Evolutionary conservation across 53 echinoderm and acorn worm species (phyloP).

Genomic region (Holothuria leucospilota): DNA sequence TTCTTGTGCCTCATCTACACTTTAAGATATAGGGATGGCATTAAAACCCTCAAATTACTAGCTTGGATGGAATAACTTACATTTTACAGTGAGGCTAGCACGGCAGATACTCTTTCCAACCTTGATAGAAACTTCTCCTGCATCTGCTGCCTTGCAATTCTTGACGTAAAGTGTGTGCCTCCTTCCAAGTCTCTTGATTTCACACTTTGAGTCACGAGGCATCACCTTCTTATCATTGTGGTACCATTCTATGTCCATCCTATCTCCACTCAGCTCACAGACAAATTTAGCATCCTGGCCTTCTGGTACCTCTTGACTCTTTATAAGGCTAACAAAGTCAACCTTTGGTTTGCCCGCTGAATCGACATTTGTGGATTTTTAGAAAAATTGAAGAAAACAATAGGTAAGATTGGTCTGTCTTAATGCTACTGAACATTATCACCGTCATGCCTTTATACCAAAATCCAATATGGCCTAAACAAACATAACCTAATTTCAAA

Average conservation of each 20-base stretch:
- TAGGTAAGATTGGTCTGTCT: too few species aligned
- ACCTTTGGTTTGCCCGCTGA: slow-evolving; percentile 93
- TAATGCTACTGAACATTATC: too few species aligned
- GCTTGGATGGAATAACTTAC: slow-evolving; percentile 51
- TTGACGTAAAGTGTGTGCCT: slow-evolving; percentile 85
- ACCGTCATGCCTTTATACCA: too few species aligned
- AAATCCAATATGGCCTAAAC: too few species aligned
- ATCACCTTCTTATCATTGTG: slow-evolving; percentile 88
- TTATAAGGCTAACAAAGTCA: slow-evolving; percentile 86
- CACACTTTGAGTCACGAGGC: slow-evolving; percentile 81
- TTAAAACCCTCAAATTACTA: too few species aligned
- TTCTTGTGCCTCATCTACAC: too few species aligned
- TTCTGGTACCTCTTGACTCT: slow-evolving; percentile 83
- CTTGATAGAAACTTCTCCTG: slow-evolving; percentile 81
- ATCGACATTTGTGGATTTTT: background rate
- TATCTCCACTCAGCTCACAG: slow-evolving; percentile 85
- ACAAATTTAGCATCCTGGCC: slow-evolving; percentile 81
- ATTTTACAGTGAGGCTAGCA: slow-evolving; percentile 84
- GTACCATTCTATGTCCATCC: slow-evolving; percentile 78
- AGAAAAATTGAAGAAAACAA: background rate
- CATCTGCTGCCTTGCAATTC: slow-evolving; percentile 73
- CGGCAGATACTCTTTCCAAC: slow-evolving; percentile 76
- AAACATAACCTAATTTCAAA: too few species aligned
- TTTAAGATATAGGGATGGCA: too few species aligned
- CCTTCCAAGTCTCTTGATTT: slow-evolving; percentile 84